phyloP scores from a whole-genome alignment of 2,797 vertebrate species.

The Argya squamiceps region DNA sequence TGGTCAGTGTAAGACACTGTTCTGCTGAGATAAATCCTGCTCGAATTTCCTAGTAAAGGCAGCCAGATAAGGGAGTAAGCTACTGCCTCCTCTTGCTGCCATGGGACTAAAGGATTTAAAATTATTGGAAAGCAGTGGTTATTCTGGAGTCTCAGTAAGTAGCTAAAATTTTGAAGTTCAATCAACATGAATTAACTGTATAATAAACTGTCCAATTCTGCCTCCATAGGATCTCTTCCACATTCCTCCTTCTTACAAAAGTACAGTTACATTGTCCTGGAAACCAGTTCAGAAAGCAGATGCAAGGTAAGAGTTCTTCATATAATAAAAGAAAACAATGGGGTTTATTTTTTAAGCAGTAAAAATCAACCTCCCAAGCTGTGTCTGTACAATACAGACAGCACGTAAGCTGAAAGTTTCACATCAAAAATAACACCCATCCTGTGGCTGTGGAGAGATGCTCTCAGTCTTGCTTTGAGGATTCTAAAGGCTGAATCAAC shows the following conservation, averaged over 20 bases:
- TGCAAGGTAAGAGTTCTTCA: conserved; percentile 80
- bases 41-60: not conserved
- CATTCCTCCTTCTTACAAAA: conserved; percentile 98
- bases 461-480: not conserved
- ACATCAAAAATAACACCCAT: not conserved
- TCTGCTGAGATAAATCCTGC: not conserved
- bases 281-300: conserved; percentile 96
- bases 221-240: conserved; percentile 93
- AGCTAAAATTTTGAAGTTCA: not conserved
- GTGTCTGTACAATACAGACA: not conserved
- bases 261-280: conserved; percentile 96
- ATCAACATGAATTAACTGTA: not conserved
- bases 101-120: not conserved
- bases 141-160: not conserved
- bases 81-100: not conserved
- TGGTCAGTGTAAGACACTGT: not conserved
- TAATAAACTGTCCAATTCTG: conserved; percentile 37
- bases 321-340: not conserved
- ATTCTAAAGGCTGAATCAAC: not conserved
- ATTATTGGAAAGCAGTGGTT: not conserved
- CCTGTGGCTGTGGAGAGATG: not conserved
- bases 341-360: not conserved
- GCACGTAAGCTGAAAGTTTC: not conserved
- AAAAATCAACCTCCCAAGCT: not conserved
- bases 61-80: not conserved